Percentiles rank a stretch among this genome's conserved stretches.
These are phyloP conservation scores for Ceyx margarethae DNA, from an alignment of 2,113 vertebrate species.

Conservation along the genomic window DNA sequence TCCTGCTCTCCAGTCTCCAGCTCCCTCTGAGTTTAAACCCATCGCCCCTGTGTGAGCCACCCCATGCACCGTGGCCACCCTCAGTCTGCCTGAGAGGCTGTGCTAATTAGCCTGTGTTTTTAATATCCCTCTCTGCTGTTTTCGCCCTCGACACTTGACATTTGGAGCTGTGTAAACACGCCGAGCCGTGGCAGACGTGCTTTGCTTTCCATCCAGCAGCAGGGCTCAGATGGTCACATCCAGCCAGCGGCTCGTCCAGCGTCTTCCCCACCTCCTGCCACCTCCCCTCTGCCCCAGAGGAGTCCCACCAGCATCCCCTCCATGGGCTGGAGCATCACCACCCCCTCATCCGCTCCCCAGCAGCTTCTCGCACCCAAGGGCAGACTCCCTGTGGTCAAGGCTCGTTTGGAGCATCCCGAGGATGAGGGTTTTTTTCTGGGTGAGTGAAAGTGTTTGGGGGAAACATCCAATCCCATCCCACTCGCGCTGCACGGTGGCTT, in stretches of 20 bases:
- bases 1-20: not conserved
- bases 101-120: not conserved
- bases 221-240: not conserved
- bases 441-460: not conserved
- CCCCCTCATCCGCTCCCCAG: not conserved
- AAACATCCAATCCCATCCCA: not conserved
- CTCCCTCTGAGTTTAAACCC: not conserved
- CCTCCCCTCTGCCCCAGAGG: not conserved
- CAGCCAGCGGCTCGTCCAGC: fast-evolving
- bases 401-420: not conserved
- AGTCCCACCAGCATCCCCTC: not conserved
- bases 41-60: not conserved
- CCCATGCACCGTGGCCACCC: fast-evolving
- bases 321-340: not conserved
- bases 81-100: not conserved
- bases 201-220: not conserved
- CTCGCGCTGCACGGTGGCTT: not conserved
- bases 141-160: not conserved
- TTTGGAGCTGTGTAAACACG: not conserved
- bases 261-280: not conserved
- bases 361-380: not conserved
- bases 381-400: not conserved
- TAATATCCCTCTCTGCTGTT: not conserved
- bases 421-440: no score
- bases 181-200: not conserved